Base-by-base conservation (phyloP, 1,140 invertebrate genomes). In the Phymastichus coffea region DNA sequence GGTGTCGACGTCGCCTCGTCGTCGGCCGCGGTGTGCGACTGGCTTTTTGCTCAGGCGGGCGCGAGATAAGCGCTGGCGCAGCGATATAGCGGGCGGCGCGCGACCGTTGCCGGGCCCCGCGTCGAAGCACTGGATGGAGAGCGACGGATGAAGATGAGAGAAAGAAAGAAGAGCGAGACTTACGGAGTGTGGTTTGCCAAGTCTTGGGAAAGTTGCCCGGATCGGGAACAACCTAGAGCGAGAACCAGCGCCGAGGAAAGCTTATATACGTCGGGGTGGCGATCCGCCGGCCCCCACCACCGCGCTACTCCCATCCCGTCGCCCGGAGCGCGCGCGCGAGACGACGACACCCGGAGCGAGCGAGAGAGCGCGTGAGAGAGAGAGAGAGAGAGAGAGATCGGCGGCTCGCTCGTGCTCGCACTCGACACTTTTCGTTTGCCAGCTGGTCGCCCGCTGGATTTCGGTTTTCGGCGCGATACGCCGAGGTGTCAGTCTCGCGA, bases 161-260 rank as follows among this genome's bases (percentile, higher is more conserved):
- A 47, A 63, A 48, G 57, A 59, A 62, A 43, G 55, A 60, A 30
- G 10, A 33, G 30, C 55, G n/a, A n/a, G 20, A 74, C 73, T 75
- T 74, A 76, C 74, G 28, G 57, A 66, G 63, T 69, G 58, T 53
- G 66, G 63, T 60, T 70, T 71, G 72, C 71, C 73, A 78, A 78
- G 74, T 72, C 73, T 73, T 55, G 70, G 67, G 69, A 70, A 75
- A 74, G 72, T 73, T 73, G 68, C 70, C 74, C 74, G 65, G 67
- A 70, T 66, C 68, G 71, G 73, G 72, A 75, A 73, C 74, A 76
- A 78, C 74, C 70, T 68, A 77, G 52, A 69, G 66, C 51, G 64
- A 67, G 57, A 65, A 25, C 66, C 51, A 38, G 63, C 57, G 69
- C 63, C 64, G 49, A 63, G 40, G 63, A 69, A 73, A 70, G 69